Percentiles rank a stretch among this genome's conserved stretches.
These are phyloP conservation scores for Odontothrips loti DNA, from an alignment of 2,888 invertebrate genomes.

Conservation along the genomic window DNA sequence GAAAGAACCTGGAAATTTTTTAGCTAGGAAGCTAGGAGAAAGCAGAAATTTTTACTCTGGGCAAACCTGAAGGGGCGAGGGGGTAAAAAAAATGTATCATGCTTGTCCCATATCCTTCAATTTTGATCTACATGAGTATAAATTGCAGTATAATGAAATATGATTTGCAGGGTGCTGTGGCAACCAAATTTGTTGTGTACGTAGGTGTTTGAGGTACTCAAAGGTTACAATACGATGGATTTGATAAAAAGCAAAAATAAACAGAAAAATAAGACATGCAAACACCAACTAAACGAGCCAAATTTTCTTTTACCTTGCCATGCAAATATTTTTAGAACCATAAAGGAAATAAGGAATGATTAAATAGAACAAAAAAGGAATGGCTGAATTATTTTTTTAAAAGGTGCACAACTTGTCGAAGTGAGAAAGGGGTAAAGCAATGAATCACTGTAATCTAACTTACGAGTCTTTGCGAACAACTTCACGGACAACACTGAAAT, in stretches of 20 bases:
- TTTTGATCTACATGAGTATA: no score
- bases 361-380: conserved; percentile 33
- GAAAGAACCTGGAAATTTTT: conserved; percentile 29
- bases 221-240: not conserved
- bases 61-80: not conserved
- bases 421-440: no score
- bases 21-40: no score
- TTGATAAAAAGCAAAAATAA: not conserved
- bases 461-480: conserved; percentile 69
- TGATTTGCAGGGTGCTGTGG: no score
- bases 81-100: not conserved
- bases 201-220: not conserved
- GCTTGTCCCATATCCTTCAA: no score
- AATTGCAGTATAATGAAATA: no score
- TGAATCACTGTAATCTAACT: conserved; percentile 46
- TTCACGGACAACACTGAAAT: conserved; percentile 62
- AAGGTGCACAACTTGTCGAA: no score
- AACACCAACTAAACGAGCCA: not conserved
- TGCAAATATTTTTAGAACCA: no score
- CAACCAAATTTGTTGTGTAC: no score
- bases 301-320: no score
- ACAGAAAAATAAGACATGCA: not conserved
- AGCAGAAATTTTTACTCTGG: not conserved
- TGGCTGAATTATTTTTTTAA: conserved; percentile 12
- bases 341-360: not conserved